Base-by-base conservation (phyloP, 2,888 invertebrate genomes). In the Baccha elongata region DNA sequence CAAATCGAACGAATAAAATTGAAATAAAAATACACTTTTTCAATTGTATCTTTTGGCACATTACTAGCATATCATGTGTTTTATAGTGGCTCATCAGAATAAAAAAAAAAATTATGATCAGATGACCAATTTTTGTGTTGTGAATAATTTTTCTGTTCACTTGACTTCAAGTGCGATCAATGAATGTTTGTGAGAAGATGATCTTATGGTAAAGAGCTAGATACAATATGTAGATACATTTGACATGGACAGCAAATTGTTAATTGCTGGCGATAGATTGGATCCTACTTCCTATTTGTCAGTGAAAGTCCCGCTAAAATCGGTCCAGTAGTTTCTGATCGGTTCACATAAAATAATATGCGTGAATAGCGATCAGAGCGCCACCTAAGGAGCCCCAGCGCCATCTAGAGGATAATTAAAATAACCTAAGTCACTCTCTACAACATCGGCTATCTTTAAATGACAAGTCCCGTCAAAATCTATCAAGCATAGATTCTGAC, bases 131-230 rank as follows among this genome's bases (percentile, higher is more conserved):
- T 68, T 42, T 26, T 35, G 32, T 26, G n/a, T n/a, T n/a, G n/a
- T n/a, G n/a, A n/a, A n/a, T n/a, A n/a, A n/a, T 15, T 46, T n/a
- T 29, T 69, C 29, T 50, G 58, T 69, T 67, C 75, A 81, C 75
- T 81, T 81, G 80, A 75, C 69, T 75, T 81, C 60, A 75, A 81
- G 80, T 75, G 65, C 75, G 52, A 81, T 75, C 69, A 71, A 60
- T 74, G 53, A 53, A 19, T 58, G 7, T 37, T 53, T 73, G 21
- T 15, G n/a, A 19, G 52, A n/a, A n/a, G 69, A 52, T 64, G 69
- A 74, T 75, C 80, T 23, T 3, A 44, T 69, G 58, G 50, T 52
- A 64, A 19, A 60, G 32, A 26, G 17, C 46, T 46, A 29, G 46
- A 76, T 37, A 32, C 8, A 15, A 7, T 26, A 13, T 53, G 44